phyloP scores from a whole-genome alignment of 2,888 invertebrate species.

The Acronicta psi region DNA sequence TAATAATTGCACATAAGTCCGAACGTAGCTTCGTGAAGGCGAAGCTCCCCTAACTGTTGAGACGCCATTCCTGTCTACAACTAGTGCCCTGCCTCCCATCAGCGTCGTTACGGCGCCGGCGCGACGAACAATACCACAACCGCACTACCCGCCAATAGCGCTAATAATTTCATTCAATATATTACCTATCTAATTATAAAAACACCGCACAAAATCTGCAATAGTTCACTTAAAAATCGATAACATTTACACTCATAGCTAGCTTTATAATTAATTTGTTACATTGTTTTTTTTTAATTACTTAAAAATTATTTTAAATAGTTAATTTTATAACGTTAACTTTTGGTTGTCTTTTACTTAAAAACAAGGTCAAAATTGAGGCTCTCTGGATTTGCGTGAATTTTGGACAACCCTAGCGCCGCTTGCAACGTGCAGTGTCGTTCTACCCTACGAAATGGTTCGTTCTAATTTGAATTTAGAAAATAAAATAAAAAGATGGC shows the following conservation, averaged over 20 bases:
- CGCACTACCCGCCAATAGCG: conserved; percentile 80
- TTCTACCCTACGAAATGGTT: conserved; percentile 43
- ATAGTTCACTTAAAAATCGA: conserved; percentile 88
- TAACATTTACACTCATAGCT: conserved; percentile 89
- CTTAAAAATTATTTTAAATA: conserved; percentile 87
- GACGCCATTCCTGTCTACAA: conserved; percentile 60
- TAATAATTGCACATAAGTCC: conserved; percentile 90
- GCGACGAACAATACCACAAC: conserved; percentile 66
- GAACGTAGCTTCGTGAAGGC: conserved; percentile 75
- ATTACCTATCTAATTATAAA: conserved; percentile 90
- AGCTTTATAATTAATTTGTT: conserved; percentile 89
- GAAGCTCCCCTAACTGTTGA: conserved; percentile 68
- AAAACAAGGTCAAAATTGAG: conserved; percentile 84
- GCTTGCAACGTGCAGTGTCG: conserved; percentile 65
- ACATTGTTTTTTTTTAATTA: conserved; percentile 84
- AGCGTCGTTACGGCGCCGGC: conserved; percentile 9
- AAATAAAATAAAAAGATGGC: conserved; percentile 17
- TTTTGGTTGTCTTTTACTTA: conserved; percentile 89
- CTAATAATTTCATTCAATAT: conserved; percentile 89
- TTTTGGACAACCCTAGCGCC: conserved; percentile 81
- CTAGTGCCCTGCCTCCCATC: conserved; percentile 59
- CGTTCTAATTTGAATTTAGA: conserved; percentile 32
- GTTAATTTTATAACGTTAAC: conserved; percentile 87
- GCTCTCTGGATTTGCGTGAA: conserved; percentile 78
- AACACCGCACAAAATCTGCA: conserved; percentile 89